Evolutionary conservation across 2,797 vertebrate genomes (phyloP).

Genomic region (Smutsia temminckii): DNA sequence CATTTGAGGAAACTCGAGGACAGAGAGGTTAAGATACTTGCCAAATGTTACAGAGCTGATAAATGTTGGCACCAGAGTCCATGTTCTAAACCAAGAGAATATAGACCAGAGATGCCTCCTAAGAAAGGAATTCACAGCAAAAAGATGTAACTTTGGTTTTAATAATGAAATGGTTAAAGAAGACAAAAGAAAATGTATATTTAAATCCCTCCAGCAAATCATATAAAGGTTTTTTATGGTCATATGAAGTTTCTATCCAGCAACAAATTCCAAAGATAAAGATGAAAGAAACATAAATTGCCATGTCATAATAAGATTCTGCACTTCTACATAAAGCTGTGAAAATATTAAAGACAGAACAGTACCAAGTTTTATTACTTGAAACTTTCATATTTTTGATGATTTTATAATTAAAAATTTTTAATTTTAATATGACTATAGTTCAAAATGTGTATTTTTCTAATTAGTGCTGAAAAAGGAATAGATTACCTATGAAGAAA

Average conservation of each 20-base stretch:
- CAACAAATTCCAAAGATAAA: constrained; percentile 29
- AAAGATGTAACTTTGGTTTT: constrained; percentile 18
- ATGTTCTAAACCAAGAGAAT: background rate
- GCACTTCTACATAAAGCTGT: background rate
- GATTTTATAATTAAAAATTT: constrained; percentile 18
- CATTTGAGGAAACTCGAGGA: background rate
- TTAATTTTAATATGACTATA: background rate
- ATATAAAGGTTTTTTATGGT: constrained; percentile 2
- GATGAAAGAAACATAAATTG: constrained; percentile 9
- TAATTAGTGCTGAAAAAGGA: constrained; percentile 8
- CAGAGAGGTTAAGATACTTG: background rate
- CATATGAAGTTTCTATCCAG: background rate
- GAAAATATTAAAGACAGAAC: constrained; percentile 7
- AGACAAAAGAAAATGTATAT: background rate
- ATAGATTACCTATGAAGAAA: background rate
- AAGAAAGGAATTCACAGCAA: background rate
- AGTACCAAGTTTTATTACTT: background rate
- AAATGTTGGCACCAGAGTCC: background rate
- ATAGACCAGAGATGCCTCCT: background rate
- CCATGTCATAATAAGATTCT: constrained; percentile 10
- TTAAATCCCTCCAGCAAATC: background rate
- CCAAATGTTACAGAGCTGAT: background rate
- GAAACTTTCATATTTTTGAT: background rate
- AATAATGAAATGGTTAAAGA: background rate
- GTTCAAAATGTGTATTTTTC: background rate